Base-by-base conservation (phyloP, 1,140 invertebrate genomes). In the Eumeta japonica region DNA sequence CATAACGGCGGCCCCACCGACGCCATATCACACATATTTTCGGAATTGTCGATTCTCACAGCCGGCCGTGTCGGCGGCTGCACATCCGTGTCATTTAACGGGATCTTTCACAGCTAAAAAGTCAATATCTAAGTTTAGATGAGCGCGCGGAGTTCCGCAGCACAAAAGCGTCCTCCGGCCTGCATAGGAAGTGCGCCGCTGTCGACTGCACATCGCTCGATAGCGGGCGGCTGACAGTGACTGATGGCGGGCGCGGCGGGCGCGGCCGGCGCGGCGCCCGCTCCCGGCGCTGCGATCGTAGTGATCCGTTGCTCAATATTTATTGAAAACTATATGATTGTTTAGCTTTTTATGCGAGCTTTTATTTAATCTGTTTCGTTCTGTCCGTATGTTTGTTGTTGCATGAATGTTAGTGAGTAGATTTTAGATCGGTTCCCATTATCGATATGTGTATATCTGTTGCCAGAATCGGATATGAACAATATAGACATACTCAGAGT, bases 71-170 rank as follows among this genome's bases (percentile, higher is more conserved):
- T n/a, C n/a, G n/a, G n/a, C n/a, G n/a, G n/a, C n/a, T n/a, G n/a
- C n/a, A n/a, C n/a, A n/a, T n/a, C n/a, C n/a, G n/a, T 41, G 48
- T 52, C 50, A 49, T 43, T 50, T 55, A 49, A 49, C 48, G 43
- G 48, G 61, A 65, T 62, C 58, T 61, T 62, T 66, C 49, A 58
- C 57, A 66, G 66, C 55, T 68, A 65, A 50, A 55, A 62, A 68
- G 60, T 56, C 63, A 66, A 67, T 70, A 72, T 67, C 63, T 63
- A 67, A 72, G 67, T 70, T 66, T 61, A 58, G 59, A 51, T n/a
- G n/a, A n/a, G n/a, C n/a, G n/a, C n/a, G 49, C 45, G 28, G 48
- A 24, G 20, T 24, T 24, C n/a, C n/a, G n/a, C 31, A 33, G 44
- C 30, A 41, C 34, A 43, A 56, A 49, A 50, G 56, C 52, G 50